Conservation (phyloP, 2,113 vertebrate species). For the Nycticorax nycticorax region DNA sequence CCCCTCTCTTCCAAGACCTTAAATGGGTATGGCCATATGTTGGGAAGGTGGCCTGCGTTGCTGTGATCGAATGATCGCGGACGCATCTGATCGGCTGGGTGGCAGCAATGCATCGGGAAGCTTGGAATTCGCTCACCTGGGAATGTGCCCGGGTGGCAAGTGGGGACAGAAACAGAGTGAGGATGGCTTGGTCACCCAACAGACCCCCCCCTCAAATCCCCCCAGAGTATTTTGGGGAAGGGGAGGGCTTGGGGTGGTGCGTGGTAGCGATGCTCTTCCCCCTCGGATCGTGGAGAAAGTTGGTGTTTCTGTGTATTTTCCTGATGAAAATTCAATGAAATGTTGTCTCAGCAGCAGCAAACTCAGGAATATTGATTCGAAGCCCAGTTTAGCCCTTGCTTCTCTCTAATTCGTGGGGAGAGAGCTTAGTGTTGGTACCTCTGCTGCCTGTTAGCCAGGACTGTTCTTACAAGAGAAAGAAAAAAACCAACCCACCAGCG, state of each 20-base stretch:
- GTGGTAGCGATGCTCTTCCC: neutral
- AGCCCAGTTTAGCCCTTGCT: neutral
- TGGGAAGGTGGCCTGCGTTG: neutral
- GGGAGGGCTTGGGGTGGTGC: too few species aligned
- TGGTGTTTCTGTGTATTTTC: fast-evolving
- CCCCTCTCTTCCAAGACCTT: neutral
- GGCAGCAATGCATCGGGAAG: too few species aligned
- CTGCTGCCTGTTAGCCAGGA: neutral
- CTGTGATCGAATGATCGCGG: neutral
- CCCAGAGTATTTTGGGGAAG: neutral
- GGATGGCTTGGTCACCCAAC: neutral
- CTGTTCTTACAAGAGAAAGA: neutral
- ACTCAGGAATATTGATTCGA: neutral
- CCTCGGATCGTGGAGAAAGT: too few species aligned
- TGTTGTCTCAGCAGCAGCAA: neutral
- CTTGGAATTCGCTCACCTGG: neutral
- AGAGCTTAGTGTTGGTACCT: neutral
- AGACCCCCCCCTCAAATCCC: fast-evolving
- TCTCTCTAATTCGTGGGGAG: neutral
- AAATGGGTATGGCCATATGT: fast-evolving
- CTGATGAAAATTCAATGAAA: neutral
- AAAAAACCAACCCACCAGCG: too few species aligned
- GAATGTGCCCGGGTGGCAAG: too few species aligned
- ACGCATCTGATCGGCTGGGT: too few species aligned
- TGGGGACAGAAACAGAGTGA: neutral